Conservation (phyloP, 2,113 vertebrate species). For the Scortum barcoo region DNA sequence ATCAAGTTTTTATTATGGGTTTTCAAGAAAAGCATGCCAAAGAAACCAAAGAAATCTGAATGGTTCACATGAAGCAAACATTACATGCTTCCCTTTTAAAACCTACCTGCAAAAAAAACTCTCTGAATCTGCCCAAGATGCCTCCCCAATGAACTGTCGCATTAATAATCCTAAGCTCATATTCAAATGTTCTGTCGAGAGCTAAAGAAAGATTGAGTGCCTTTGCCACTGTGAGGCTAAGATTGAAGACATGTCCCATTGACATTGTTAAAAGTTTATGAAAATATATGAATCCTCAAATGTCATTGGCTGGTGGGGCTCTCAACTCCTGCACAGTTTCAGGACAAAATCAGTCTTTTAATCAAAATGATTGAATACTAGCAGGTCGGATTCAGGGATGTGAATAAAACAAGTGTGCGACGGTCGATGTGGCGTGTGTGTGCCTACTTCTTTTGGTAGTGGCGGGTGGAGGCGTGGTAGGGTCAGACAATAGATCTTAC, state of each 20-base stretch:
- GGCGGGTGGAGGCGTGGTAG: slow-evolving; percentile 10
- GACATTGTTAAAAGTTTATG: slow-evolving; percentile 98
- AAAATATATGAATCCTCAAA: slow-evolving; percentile 97
- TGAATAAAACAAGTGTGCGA: slow-evolving; percentile 75
- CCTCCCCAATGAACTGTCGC: slow-evolving; percentile 87
- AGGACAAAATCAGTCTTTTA: slow-evolving; percentile 97
- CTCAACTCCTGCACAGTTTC: slow-evolving; percentile 92
- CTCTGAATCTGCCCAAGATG: slow-evolving; percentile 84
- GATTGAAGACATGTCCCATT: slow-evolving; percentile 97
- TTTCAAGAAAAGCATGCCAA: slow-evolving; percentile 46
- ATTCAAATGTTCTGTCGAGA: slow-evolving; percentile 97
- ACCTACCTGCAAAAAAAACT: slow-evolving; percentile 67
- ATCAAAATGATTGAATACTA: slow-evolving; percentile 99
- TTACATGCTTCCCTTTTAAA: slow-evolving; percentile 45
- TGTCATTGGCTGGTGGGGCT: slow-evolving; percentile 92
- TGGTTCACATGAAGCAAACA: background rate
- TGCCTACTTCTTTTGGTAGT: slow-evolving; percentile 23
- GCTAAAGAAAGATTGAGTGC: slow-evolving; percentile 96
- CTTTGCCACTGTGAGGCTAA: slow-evolving; percentile 91
- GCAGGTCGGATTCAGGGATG: slow-evolving; percentile 92
- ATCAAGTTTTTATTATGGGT: slow-evolving; percentile 1
- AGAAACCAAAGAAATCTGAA: slow-evolving; percentile 1
- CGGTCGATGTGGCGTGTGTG: slow-evolving; percentile 32
- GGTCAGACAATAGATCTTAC: slow-evolving; percentile 49
- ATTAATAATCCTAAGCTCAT: slow-evolving; percentile 95